Conservation (phyloP, 2,797 vertebrate species). For the Myripristis jacobus region DNA sequence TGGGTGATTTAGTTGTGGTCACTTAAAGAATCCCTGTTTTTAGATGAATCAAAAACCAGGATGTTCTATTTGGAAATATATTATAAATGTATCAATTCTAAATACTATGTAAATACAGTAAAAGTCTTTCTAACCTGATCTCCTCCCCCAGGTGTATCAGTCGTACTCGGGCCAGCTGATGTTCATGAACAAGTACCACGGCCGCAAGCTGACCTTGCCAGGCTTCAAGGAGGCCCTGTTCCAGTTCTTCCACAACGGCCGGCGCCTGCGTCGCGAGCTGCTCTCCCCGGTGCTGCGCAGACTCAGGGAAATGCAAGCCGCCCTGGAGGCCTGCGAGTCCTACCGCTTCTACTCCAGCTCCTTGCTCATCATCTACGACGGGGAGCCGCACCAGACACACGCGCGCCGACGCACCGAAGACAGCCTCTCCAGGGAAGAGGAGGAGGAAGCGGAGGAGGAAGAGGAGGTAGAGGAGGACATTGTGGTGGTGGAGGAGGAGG, state of each 20-base stretch:
- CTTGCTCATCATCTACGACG: constrained; percentile 97
- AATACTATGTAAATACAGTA: too few relatives aligned
- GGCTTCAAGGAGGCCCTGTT: constrained; percentile 98
- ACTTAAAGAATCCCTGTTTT: too few relatives aligned
- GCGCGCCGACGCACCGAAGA: constrained; percentile 59
- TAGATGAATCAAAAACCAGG: too few relatives aligned
- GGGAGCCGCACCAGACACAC: constrained; percentile 82
- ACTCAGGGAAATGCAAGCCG: constrained; percentile 93
- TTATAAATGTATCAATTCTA: too few relatives aligned
- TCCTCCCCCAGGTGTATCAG: constrained; percentile 91
- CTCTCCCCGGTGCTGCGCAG: constrained; percentile 93
- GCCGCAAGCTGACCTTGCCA: constrained; percentile 93
- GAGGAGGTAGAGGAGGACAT: constrained; percentile 68
- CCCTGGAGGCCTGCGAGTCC: constrained; percentile 95
- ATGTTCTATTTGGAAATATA: too few relatives aligned
- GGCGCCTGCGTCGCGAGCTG: constrained; percentile 91
- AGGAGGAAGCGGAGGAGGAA: constrained; percentile 76
- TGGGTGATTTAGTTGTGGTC: too few relatives aligned
- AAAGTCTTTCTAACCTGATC: constrained; percentile 10
- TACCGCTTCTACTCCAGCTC: constrained; percentile 99
- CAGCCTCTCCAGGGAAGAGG: constrained; percentile 79
- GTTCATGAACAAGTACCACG: constrained; percentile 99
- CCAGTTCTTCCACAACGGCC: constrained; percentile 96
- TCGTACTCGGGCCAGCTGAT: constrained; percentile 94
- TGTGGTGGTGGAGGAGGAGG: constrained; percentile 61